These are phyloP conservation scores for Liodrosophila aerea DNA, from an alignment of 2,888 invertebrate genomes.

Conservation along the genomic window DNA sequence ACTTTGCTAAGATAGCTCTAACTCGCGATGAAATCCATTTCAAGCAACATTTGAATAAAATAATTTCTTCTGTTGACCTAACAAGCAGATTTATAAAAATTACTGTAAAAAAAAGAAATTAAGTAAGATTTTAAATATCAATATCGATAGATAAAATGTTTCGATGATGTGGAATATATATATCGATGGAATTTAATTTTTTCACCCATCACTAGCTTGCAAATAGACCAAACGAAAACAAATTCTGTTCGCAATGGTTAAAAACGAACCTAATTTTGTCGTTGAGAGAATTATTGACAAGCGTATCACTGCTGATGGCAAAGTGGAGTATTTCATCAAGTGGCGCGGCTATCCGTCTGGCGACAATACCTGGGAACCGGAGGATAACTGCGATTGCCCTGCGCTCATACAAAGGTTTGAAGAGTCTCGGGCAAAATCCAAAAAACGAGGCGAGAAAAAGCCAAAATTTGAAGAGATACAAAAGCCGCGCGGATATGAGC, in stretches of 20 bases:
- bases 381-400: slow-evolving; percentile 95
- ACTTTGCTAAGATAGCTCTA: too few relatives aligned
- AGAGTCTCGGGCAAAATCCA: slow-evolving; percentile 85
- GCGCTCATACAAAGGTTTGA: slow-evolving; percentile 93
- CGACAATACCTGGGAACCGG: slow-evolving; percentile 98
- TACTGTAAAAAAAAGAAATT: too few relatives aligned
- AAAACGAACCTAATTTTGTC: slow-evolving; percentile 87
- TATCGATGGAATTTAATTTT: too few relatives aligned
- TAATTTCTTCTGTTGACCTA: too few relatives aligned
- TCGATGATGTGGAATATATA: too few relatives aligned
- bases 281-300: slow-evolving; percentile 96
- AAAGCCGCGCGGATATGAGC: slow-evolving; percentile 89
- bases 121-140: too few relatives aligned
- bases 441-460: slow-evolving; percentile 83
- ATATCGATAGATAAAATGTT: too few relatives aligned
- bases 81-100: too few relatives aligned
- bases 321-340: slow-evolving; percentile 88
- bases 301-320: slow-evolving; percentile 87
- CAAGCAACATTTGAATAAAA: too few relatives aligned
- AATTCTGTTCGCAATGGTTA: slow-evolving; percentile 65
- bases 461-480: slow-evolving; percentile 84
- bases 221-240: slow-evolving; percentile 9
- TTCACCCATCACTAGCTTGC: slow-evolving; percentile 12
- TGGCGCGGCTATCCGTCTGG: slow-evolving; percentile 92
- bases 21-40: too few relatives aligned